Evolutionary conservation across 2,113 vertebrate genomes (phyloP).

Genomic region (Scopus umbretta): DNA sequence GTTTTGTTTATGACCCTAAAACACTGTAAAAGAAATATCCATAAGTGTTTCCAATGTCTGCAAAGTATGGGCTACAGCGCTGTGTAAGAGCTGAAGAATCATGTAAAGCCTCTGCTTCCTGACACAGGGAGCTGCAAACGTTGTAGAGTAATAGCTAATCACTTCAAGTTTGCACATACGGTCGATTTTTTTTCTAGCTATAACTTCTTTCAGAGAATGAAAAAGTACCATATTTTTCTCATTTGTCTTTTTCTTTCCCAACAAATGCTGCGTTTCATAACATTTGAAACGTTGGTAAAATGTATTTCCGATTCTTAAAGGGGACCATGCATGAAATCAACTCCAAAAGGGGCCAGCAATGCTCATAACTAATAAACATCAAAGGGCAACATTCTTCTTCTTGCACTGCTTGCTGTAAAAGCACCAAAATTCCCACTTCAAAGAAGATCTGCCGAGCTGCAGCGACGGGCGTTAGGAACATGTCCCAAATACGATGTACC

Average conservation of each 20-base stretch:
- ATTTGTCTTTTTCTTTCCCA: neutral
- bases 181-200: neutral
- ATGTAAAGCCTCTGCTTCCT: neutral
- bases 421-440: neutral
- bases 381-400: neutral
- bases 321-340: neutral
- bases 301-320: neutral
- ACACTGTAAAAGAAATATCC: neutral
- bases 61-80: neutral
- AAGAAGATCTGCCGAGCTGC: neutral
- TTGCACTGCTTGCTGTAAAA: neutral
- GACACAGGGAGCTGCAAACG: neutral
- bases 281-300: neutral
- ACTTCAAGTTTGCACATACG: neutral
- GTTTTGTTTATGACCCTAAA: conserved; percentile 7
- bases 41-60: neutral
- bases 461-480: neutral
- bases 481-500: neutral
- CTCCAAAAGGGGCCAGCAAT: neutral
- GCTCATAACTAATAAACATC: conserved; percentile 12
- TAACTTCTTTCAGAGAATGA: neutral
- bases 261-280: neutral
- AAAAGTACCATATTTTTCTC: neutral
- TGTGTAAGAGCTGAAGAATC: neutral
- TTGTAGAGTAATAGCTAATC: neutral